A percentile compares a stretch with the other conserved stretches of the same genome.
These are phyloP conservation scores for Heliconius congener DNA, from an alignment of 1,140 invertebrate genomes.

Conservation along the genomic window DNA sequence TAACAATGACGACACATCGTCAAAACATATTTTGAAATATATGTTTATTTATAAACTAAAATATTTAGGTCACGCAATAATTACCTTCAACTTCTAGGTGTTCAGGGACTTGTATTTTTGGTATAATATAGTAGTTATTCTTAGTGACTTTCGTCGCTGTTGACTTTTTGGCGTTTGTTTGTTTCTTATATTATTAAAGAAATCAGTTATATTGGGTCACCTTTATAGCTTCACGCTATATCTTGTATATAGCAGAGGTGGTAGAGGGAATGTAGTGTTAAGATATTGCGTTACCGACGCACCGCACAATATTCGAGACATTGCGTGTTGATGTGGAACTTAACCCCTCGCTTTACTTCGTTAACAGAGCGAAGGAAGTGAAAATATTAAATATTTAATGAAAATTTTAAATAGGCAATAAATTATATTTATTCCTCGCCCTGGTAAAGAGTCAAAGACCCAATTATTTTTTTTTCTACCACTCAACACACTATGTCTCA, in stretches of 20 bases:
- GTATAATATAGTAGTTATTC: neutral
- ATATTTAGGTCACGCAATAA: neutral
- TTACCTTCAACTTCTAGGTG: conserved; percentile 13
- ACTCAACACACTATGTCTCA: too few species aligned
- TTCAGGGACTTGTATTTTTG: conserved; percentile 8
- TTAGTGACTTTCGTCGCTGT: conserved; percentile 58
- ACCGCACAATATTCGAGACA: too few species aligned
- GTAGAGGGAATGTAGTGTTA: neutral
- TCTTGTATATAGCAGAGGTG: neutral
- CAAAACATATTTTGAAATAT: conserved; percentile 11
- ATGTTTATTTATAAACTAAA: conserved; percentile 1
- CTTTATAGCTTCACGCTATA: neutral
- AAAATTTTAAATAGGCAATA: too few species aligned
- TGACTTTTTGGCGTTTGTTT: neutral
- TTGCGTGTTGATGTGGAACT: too few species aligned
- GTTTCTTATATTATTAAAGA: neutral
- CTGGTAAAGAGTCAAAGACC: too few species aligned
- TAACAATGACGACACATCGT: neutral
- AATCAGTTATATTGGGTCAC: neutral
- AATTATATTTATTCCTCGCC: too few species aligned
- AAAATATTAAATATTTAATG: too few species aligned
- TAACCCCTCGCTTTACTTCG: too few species aligned
- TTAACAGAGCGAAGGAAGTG: too few species aligned
- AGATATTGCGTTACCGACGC: too few species aligned
- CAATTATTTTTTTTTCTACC: too few species aligned